phyloP scores from a whole-genome alignment of 2,888 invertebrate species.

The Drosophila mercatorum region DNA sequence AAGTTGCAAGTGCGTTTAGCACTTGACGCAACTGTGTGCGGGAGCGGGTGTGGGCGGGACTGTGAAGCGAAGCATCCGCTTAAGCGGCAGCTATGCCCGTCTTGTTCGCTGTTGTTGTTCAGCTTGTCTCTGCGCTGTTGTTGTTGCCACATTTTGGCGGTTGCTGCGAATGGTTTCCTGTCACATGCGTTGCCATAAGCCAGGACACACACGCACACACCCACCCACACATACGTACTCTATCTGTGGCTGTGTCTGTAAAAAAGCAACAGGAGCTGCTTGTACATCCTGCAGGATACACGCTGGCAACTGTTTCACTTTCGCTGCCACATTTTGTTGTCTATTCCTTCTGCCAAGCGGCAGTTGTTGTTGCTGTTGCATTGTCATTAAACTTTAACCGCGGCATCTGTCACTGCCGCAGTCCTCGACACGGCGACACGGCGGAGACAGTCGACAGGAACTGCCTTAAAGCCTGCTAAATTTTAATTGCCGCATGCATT shows the following conservation, averaged over 20 bases:
- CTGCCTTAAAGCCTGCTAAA: constrained; percentile 71
- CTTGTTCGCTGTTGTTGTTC: constrained; percentile 15
- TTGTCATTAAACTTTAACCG: constrained; percentile 76
- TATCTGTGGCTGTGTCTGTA: constrained; percentile 14
- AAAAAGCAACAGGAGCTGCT: constrained; percentile 54
- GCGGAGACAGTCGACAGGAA: constrained; percentile 36
- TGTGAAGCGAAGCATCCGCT: constrained; percentile 55
- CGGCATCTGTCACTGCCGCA: constrained; percentile 69
- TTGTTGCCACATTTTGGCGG: constrained; percentile 77
- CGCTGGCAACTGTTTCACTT: constrained; percentile 72
- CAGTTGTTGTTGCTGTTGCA: constrained; percentile 32
- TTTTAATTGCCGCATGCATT: constrained; percentile 69
- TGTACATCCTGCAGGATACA: constrained; percentile 65
- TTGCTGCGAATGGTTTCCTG: constrained; percentile 75
- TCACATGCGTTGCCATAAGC: constrained; percentile 67
- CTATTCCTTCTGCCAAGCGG: constrained; percentile 39
- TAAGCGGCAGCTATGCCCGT: constrained; percentile 48
- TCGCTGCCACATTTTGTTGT: constrained; percentile 52
- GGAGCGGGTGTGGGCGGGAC: not conserved
- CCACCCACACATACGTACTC: not conserved
- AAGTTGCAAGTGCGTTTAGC: constrained; percentile 73
- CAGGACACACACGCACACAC: constrained; percentile 33
- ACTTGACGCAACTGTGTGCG: constrained; percentile 37
- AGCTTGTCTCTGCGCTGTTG: constrained; percentile 38
- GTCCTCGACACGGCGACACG: constrained; percentile 22